Percentiles rank a stretch among this genome's conserved stretches.
phyloP scores from a whole-genome alignment of 2,797 vertebrate genomes.

The Myotis vivesi region DNA sequence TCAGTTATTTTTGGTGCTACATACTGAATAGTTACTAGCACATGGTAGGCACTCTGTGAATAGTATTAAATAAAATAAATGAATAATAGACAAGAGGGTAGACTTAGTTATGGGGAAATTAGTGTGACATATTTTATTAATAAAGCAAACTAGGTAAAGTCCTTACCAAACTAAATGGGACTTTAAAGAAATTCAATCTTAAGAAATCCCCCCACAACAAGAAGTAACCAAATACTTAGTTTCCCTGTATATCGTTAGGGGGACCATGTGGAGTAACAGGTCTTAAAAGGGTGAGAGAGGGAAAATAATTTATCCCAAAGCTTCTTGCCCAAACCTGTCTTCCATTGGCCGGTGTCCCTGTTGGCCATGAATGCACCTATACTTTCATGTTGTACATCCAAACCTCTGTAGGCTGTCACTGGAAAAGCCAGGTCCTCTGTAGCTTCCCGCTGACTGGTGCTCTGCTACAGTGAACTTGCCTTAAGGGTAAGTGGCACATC shows the following conservation, averaged over 20 bases:
- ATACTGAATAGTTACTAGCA: neutral
- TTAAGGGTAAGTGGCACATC: neutral
- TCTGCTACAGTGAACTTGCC: neutral
- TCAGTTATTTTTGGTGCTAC: neutral
- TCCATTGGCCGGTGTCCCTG: no score
- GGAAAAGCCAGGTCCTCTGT: neutral
- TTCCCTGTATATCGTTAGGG: neutral
- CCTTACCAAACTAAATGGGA: neutral
- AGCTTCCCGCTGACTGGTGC: no score
- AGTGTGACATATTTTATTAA: no score
- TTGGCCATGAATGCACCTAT: fast-evolving
- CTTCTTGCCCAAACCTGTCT: neutral
- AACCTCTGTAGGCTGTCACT: neutral
- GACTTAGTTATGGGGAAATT: neutral
- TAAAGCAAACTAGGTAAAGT: neutral
- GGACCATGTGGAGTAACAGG: fast-evolving
- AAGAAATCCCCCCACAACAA: neutral
- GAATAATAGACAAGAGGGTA: neutral
- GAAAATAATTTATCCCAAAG: neutral
- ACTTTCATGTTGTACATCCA: neutral
- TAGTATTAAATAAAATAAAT: neutral
- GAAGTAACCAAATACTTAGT: neutral
- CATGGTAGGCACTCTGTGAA: neutral
- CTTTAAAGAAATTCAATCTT: neutral
- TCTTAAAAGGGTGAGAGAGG: neutral